These are phyloP conservation scores for Drosophila helvetica DNA, from an alignment of 2,888 invertebrate species.

Conservation along the genomic window DNA sequence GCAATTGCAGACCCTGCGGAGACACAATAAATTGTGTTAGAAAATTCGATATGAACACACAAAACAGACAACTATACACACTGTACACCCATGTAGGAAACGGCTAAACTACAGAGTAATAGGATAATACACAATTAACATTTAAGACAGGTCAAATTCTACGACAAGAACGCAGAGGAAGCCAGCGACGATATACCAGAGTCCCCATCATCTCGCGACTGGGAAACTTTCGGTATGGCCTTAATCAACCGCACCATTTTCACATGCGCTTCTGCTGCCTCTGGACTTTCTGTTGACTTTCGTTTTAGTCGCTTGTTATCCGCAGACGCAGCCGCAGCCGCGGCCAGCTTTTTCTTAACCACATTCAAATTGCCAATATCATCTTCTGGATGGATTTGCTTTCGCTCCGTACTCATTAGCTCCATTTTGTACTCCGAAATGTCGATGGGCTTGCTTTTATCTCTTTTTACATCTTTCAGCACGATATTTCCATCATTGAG, in stretches of 20 bases:
- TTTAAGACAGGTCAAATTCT: slow-evolving; percentile 21
- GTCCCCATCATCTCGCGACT: slow-evolving; percentile 51
- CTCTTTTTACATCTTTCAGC: slow-evolving; percentile 53
- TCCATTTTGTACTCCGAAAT: slow-evolving; percentile 67
- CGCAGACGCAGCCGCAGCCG: background rate
- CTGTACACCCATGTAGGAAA: slow-evolving; percentile 12
- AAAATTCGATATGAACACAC: slow-evolving; percentile 12
- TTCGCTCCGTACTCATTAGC: slow-evolving; percentile 68
- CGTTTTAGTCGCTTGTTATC: slow-evolving; percentile 10
- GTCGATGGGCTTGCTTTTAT: slow-evolving; percentile 62
- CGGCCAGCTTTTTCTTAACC: slow-evolving; percentile 6
- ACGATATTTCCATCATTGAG: slow-evolving; percentile 77
- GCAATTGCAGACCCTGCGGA: slow-evolving; percentile 15
- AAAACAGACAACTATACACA: slow-evolving; percentile 8
- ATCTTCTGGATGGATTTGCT: slow-evolving; percentile 79
- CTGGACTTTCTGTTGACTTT: slow-evolving; percentile 14
- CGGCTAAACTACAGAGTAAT: slow-evolving; percentile 13
- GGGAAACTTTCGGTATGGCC: slow-evolving; percentile 55
- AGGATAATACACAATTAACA: background rate
- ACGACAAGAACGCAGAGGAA: slow-evolving; percentile 38
- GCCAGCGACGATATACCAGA: slow-evolving; percentile 68
- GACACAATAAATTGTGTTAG: slow-evolving; percentile 41
- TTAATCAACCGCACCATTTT: slow-evolving; percentile 56
- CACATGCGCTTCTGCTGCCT: slow-evolving; percentile 31
- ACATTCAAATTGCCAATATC: slow-evolving; percentile 74